Conservation (phyloP, 30 jellyfish, hydroid and myxozoan species). For the Aurelia aurita region DNA sequence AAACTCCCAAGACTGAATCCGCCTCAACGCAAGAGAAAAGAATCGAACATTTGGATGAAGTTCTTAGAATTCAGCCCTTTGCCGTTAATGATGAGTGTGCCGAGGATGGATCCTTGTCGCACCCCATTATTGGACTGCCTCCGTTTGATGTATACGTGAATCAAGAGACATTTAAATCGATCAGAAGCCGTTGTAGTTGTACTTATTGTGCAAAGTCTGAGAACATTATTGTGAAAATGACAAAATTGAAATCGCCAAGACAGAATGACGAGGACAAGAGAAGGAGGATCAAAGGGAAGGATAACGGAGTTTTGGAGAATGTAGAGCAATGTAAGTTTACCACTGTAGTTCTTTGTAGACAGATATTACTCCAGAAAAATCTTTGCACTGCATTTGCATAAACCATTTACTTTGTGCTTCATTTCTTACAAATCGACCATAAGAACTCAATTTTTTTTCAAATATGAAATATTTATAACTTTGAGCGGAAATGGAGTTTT, state of each 20-base stretch:
- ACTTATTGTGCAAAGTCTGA: not conserved
- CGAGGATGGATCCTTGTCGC: not conserved
- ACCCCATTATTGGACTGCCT: not conserved
- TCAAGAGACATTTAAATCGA: not conserved
- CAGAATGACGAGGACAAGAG: slow-evolving; percentile 23
- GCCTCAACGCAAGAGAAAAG: not conserved
- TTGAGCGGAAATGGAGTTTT: too few species aligned
- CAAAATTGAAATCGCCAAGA: slow-evolving; percentile 34
- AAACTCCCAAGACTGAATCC: not conserved
- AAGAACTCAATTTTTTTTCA: too few species aligned
- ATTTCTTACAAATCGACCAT: too few species aligned
- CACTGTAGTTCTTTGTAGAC: too few species aligned
- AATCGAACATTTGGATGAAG: slow-evolving; percentile 16
- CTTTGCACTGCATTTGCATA: too few species aligned
- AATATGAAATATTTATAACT: too few species aligned
- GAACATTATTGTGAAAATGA: slow-evolving; percentile 4
- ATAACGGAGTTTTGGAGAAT: not conserved
- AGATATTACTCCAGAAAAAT: too few species aligned
- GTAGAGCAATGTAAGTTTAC: too few species aligned
- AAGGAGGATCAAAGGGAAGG: slow-evolving; percentile 13
- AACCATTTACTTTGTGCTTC: too few species aligned
- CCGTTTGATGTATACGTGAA: slow-evolving; percentile 30
- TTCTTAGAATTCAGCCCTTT: slow-evolving; percentile 34
- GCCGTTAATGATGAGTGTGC: not conserved
- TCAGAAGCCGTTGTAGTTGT: not conserved